Evolutionary conservation across 37 sponge, comb jelly and placozoan genomes (phyloP).

Genomic region (Haliclona indistincta): DNA sequence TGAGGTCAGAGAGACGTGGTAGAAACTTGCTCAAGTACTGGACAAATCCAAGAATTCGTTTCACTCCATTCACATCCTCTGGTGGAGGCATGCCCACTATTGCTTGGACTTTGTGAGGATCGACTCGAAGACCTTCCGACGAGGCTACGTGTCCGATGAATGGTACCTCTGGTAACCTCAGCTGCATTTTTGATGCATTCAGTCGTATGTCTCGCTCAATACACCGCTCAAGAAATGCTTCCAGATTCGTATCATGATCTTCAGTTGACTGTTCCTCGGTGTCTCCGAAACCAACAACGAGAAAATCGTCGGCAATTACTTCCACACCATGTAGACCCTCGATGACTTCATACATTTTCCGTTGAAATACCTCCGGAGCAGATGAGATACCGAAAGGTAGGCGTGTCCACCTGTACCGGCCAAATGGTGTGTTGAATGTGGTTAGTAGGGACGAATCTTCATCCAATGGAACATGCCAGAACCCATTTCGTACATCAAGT

Average conservation of each 20-base stretch:
- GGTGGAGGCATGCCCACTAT: constrained; percentile 61
- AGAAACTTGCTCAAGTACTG: constrained; percentile 53
- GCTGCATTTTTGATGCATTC: constrained; percentile 19
- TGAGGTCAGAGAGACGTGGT: constrained; percentile 37
- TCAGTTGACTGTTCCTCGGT: constrained; percentile 3
- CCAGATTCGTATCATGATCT: constrained; percentile 29
- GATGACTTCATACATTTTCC: constrained; percentile 24
- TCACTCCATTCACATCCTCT: constrained; percentile 27
- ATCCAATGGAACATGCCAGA: constrained; percentile 50
- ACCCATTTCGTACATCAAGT: constrained; percentile 48
- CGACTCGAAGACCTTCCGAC: constrained; percentile 38
- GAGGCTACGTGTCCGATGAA: constrained; percentile 57
- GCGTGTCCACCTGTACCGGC: constrained; percentile 40
- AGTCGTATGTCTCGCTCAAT: constrained; percentile 16
- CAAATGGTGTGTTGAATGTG: constrained; percentile 66
- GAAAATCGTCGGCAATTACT: constrained; percentile 29
- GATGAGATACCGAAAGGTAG: constrained; percentile 38
- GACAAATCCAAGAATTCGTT: constrained; percentile 43
- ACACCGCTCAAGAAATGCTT: constrained; percentile 33
- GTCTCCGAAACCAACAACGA: too few relatives aligned
- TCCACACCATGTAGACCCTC: constrained; percentile 37
- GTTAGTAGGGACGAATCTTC: constrained; percentile 19
- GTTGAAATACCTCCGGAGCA: constrained; percentile 25
- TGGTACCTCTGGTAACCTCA: constrained; percentile 35
- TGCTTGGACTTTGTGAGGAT: constrained; percentile 53